Percentiles rank a stretch among this genome's conserved stretches.
These are phyloP conservation scores for Kradibia gibbosae DNA, from an alignment of 1,140 invertebrate species.

Conservation along the genomic window DNA sequence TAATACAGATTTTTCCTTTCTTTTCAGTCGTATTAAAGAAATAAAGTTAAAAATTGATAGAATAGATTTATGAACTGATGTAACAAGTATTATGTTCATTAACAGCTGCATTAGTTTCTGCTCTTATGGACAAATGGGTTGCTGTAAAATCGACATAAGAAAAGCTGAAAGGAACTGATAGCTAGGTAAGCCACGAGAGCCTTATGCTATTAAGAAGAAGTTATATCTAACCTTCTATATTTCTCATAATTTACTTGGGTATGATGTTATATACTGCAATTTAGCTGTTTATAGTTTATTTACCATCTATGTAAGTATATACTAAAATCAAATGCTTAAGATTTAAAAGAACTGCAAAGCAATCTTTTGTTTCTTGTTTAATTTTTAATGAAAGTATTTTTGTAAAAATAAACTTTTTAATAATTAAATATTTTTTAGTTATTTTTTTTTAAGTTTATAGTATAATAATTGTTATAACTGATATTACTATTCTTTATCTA, in stretches of 20 bases:
- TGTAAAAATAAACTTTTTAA: too few relatives aligned
- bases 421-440: too few relatives aligned
- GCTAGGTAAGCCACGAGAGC: conserved; percentile 21
- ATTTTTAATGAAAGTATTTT: too few relatives aligned
- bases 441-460: too few relatives aligned
- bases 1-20: too few relatives aligned
- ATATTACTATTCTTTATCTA: too few relatives aligned
- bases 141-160: conserved; percentile 42
- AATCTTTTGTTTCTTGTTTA: too few relatives aligned
- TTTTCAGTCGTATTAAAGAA: too few relatives aligned
- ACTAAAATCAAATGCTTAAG: conserved; percentile 15
- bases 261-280: not conserved
- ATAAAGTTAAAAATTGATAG: too few relatives aligned
- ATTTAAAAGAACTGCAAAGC: too few relatives aligned
- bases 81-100: conserved; percentile 48
- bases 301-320: conserved; percentile 12
- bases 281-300: conserved; percentile 4
- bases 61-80: too few relatives aligned
- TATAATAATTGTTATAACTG: too few relatives aligned
- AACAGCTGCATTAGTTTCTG: conserved; percentile 50
- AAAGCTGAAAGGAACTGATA: conserved; percentile 28
- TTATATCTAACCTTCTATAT: not conserved
- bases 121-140: conserved; percentile 46
- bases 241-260: not conserved
- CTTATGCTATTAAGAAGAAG: not conserved